phyloP scores from a whole-genome alignment of 2,888 invertebrate genomes.

The Oscheius sp. region DNA sequence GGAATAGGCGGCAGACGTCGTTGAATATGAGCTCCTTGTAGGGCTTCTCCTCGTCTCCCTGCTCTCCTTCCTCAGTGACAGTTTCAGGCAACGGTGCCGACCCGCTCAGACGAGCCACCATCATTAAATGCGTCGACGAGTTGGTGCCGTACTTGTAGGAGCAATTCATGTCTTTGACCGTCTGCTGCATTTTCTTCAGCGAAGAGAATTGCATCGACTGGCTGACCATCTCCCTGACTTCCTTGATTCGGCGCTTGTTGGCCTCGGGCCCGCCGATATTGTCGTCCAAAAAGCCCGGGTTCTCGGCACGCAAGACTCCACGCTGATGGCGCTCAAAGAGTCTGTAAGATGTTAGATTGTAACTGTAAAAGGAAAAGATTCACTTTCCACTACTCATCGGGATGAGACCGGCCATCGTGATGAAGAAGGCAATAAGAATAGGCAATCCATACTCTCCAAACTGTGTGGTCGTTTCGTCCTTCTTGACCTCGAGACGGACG shows the following conservation, averaged over 20 bases:
- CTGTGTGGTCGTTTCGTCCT: not conserved
- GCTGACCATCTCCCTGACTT: not conserved
- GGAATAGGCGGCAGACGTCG: not conserved
- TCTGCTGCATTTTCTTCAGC: not conserved
- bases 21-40: constrained; percentile 1
- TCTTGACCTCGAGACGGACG: not conserved
- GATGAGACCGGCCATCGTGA: not conserved
- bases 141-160: not conserved
- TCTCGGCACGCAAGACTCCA: not conserved
- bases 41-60: no score
- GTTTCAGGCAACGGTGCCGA: no score
- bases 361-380: no score
- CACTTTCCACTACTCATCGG: not conserved
- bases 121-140: no score
- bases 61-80: not conserved
- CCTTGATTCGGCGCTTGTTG: not conserved
- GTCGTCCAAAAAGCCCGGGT: not conserved
- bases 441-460: not conserved
- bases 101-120: no score
- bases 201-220: constrained; percentile 9
- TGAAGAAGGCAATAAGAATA: no score
- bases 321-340: not conserved
- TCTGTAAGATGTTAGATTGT: not conserved
- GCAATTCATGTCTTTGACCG: not conserved
- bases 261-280: not conserved